A percentile compares a stretch with the other conserved stretches of the same genome.
These are phyloP conservation scores for Bombus pascuorum DNA, from an alignment of 1,140 invertebrate species.

Conservation along the genomic window DNA sequence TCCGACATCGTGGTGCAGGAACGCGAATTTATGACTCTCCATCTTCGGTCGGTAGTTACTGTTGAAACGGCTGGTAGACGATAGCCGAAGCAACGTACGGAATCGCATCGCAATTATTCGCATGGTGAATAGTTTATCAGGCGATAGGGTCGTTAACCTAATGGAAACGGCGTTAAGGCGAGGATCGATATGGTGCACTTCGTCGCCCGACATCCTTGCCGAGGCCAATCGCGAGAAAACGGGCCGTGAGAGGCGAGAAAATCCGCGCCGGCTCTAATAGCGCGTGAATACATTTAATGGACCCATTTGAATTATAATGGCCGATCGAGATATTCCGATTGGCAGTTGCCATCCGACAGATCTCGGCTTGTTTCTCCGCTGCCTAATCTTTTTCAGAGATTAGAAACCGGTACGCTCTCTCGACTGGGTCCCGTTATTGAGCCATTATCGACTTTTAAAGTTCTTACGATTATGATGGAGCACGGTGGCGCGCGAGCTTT, in stretches of 20 bases:
- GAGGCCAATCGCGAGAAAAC: slow-evolving; percentile 55
- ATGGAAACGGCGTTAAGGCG: slow-evolving; percentile 62
- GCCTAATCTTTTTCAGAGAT: slow-evolving; percentile 56
- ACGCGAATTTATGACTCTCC: slow-evolving; percentile 22
- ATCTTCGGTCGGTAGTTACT: slow-evolving; percentile 9
- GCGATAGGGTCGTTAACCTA: slow-evolving; percentile 65
- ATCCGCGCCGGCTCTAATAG: slow-evolving; percentile 61
- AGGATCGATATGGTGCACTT: slow-evolving; percentile 68
- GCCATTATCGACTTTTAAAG: slow-evolving; percentile 43
- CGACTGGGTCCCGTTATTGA: slow-evolving; percentile 42
- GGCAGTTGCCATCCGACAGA: slow-evolving; percentile 50
- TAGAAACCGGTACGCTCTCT: slow-evolving; percentile 57
- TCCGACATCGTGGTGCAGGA: background rate
- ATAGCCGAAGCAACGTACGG: slow-evolving; percentile 3
- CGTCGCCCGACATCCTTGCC: slow-evolving; percentile 47
- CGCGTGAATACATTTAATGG: slow-evolving; percentile 68
- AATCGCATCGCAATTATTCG: slow-evolving; percentile 64
- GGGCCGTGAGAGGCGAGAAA: slow-evolving; percentile 38
- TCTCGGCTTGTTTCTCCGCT: slow-evolving; percentile 33
- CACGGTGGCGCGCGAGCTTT: background rate
- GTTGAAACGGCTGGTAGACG: slow-evolving; percentile 12
- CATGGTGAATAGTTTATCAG: slow-evolving; percentile 66
- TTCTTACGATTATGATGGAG: slow-evolving; percentile 11
- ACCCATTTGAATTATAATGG: slow-evolving; percentile 68
- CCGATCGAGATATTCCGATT: slow-evolving; percentile 57